Conservation (phyloP, 2,797 vertebrate species). For the Lepidocolaptes lacrymiger region DNA sequence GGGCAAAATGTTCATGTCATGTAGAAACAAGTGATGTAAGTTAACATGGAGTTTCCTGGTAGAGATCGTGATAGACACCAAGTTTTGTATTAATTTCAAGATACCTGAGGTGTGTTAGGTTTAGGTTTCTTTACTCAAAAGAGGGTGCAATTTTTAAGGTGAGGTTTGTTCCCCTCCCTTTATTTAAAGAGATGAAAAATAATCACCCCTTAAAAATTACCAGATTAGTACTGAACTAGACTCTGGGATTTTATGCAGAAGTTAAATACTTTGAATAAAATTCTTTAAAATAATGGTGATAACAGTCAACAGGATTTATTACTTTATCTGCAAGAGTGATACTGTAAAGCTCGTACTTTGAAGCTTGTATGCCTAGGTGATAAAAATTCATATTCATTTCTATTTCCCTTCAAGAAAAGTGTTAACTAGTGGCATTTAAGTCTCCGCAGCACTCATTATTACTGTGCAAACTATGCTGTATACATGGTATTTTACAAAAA, state of each 20-base stretch:
- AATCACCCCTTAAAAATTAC: background rate
- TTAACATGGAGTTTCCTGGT: background rate
- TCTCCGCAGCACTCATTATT: background rate
- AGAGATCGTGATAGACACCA: background rate
- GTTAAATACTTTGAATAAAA: background rate
- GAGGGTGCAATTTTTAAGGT: background rate
- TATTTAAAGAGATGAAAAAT: background rate
- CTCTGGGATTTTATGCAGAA: background rate
- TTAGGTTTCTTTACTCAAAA: background rate
- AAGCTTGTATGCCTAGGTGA: background rate
- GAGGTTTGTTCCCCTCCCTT: background rate
- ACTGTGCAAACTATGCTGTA: background rate
- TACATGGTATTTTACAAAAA: background rate
- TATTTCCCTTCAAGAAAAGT: background rate
- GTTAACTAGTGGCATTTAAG: accelerated
- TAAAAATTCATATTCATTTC: background rate
- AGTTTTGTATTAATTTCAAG: background rate
- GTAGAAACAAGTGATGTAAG: background rate
- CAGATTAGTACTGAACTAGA: background rate
- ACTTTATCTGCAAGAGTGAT: background rate
- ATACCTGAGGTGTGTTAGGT: background rate
- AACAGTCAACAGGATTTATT: background rate
- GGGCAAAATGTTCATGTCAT: background rate
- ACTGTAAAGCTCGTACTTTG: background rate
- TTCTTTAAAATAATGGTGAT: background rate